Evolutionary conservation across 2,113 vertebrate genomes (phyloP).

Genomic region (Nothobranchius kuhntae): DNA sequence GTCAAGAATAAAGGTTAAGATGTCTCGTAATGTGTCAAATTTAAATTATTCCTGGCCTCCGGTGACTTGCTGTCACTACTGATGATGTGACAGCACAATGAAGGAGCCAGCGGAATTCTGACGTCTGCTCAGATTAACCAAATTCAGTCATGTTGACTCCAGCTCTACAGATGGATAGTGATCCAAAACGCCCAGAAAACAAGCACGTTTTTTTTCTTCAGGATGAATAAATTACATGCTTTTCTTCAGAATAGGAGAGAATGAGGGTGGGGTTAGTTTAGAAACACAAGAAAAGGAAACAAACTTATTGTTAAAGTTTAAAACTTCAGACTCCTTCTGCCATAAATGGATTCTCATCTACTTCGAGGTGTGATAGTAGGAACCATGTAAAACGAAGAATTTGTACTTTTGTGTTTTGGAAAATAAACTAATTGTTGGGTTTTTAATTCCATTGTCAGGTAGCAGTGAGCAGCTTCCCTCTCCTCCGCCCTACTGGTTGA

Average conservation of each 20-base stretch:
- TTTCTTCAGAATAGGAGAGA: not conserved
- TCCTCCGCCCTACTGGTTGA: no score
- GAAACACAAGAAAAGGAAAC: not conserved
- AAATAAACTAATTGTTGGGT: no score
- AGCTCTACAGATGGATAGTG: not conserved
- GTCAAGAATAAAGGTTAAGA: not conserved
- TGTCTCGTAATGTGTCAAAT: not conserved
- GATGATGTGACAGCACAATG: slow-evolving; percentile 2
- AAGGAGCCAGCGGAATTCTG: not conserved
- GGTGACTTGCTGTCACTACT: not conserved
- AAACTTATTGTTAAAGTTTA: not conserved
- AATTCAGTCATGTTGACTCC: not conserved
- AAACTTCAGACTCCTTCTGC: not conserved
- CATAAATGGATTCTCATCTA: no score
- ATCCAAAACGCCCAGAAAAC: not conserved
- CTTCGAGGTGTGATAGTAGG: no score
- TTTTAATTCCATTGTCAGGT: no score
- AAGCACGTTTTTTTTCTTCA: not conserved
- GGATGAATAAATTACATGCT: not conserved
- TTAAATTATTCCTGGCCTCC: not conserved
- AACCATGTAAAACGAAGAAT: no score
- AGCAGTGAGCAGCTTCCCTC: no score
- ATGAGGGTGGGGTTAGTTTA: not conserved
- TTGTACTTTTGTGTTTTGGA: no score
- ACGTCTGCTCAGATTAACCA: slow-evolving; percentile 1